phyloP scores from a whole-genome alignment of 2,113 vertebrate species.

The Bothrops jararaca region DNA sequence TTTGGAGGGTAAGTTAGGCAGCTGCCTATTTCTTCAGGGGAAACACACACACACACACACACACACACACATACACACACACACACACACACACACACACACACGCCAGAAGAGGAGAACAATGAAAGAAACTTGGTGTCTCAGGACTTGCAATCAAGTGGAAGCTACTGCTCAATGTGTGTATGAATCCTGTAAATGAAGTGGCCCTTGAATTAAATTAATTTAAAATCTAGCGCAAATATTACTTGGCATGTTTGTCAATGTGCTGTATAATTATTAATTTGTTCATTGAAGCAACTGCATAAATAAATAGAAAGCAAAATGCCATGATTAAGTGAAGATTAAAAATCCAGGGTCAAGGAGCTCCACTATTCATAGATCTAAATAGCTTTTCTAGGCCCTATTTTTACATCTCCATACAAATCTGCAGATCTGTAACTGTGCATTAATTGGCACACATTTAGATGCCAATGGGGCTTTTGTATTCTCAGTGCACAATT shows the following conservation, averaged over 20 bases:
- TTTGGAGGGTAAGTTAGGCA: conserved; percentile 68
- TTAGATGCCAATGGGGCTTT: conserved; percentile 80
- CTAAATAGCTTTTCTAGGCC: conserved; percentile 76
- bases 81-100: no score
- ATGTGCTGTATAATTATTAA: conserved; percentile 85
- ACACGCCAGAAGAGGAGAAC: conserved; percentile 52
- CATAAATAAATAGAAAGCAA: conserved; percentile 83
- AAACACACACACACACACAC: not conserved
- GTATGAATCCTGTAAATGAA: conserved; percentile 79
- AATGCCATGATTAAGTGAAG: conserved; percentile 79
- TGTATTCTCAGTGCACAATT: conserved; percentile 79
- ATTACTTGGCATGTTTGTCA: conserved; percentile 81
- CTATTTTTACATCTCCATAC: conserved; percentile 74
- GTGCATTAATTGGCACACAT: conserved; percentile 78
- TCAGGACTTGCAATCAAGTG: conserved; percentile 74
- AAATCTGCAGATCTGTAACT: conserved; percentile 71
- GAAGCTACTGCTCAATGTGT: conserved; percentile 72
- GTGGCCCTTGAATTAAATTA: conserved; percentile 85
- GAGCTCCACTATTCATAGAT: conserved; percentile 65
- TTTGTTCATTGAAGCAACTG: conserved; percentile 82
- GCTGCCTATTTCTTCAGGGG: conserved; percentile 59
- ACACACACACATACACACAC: no score
- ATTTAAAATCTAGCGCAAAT: conserved; percentile 84
- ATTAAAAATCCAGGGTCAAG: conserved; percentile 79
- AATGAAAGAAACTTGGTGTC: conserved; percentile 68